phyloP scores from a whole-genome alignment of 2,113 vertebrate genomes.

The Leptocoma aspasia region DNA sequence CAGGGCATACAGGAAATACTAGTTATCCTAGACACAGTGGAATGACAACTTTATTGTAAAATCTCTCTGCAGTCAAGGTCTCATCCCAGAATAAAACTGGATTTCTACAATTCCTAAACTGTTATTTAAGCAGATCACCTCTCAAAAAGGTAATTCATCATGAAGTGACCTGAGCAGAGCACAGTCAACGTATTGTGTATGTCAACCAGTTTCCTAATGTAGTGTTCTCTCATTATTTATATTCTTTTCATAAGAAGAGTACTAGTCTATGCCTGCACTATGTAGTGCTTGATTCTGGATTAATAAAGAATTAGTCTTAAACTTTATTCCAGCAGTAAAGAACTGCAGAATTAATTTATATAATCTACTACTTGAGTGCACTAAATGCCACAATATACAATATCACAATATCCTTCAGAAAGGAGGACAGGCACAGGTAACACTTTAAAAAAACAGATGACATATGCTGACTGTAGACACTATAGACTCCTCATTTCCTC shows the following conservation, averaged over 20 bases:
- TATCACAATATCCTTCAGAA: neutral
- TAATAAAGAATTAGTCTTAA: neutral
- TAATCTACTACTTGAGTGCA: neutral
- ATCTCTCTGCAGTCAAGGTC: neutral
- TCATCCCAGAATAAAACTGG: neutral
- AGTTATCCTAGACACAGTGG: neutral
- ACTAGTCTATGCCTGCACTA: neutral
- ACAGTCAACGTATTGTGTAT: neutral
- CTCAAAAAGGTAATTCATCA: neutral
- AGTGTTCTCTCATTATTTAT: neutral
- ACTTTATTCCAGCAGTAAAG: neutral
- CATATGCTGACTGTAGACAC: neutral
- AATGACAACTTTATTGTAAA: neutral
- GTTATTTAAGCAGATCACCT: neutral
- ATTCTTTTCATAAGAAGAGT: neutral
- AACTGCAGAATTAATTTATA: neutral
- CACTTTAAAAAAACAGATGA: neutral
- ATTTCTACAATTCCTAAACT: neutral
- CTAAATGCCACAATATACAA: neutral
- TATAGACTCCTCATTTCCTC: neutral
- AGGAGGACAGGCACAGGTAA: neutral
- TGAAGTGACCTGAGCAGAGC: neutral
- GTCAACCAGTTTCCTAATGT: neutral
- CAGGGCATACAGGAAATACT: neutral
- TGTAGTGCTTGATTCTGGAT: neutral